Evolutionary conservation across 2,797 vertebrate genomes (phyloP), one percentile per base, ranked within the genome.

Genomic region (Coilia nasus): DNA sequence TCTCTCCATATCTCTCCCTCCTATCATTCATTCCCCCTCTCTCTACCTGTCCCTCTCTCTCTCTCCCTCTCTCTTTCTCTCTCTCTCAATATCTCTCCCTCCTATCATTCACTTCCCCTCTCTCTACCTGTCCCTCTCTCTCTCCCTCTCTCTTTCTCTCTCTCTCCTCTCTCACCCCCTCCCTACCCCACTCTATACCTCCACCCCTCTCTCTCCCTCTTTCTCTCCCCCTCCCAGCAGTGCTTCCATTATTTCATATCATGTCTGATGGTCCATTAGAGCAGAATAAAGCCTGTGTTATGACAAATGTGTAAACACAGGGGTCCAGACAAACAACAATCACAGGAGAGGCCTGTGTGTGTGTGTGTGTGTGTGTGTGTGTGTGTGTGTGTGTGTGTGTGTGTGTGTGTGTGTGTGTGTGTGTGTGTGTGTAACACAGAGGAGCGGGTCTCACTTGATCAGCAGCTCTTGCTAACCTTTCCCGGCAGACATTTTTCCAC

Each of bases 211-310:
- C 5, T 41, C 35, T 41, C 5, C 5, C 35, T 5, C 35, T 41
- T 2, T 5, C 35, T 41, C 35, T 41, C 35, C 5, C 35, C 5
- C 35, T 41, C 85, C 35, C 59, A 91, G 89, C 89, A 93, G 91
- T 88, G 92, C 90, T 94, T 93, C 89, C 93, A 92, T 93, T 92
- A 93, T 92, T 93, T 90, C 87, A 93, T 91, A 92, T 93, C 25
- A 92, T 90, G 94, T 94, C 92, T 94, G 95, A 94, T 94, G 93
- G 93, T 95, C 94, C 92, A 94, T 94, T 95, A 95, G 92, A 90
- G 93, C 85, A 92, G 94, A 92, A 94, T 93, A 93, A 94, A 93
- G 92, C 93, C 90, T 84, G 89, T 87, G 91, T 93, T 93, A 91
- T 90, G 88, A 84, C 84, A 85, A 85, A 90, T 47, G 89, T 88